Percentiles rank a stretch among this genome's conserved stretches.
phyloP scores from a whole-genome alignment of 1,140 invertebrate species.

The Drosophila erecta region DNA sequence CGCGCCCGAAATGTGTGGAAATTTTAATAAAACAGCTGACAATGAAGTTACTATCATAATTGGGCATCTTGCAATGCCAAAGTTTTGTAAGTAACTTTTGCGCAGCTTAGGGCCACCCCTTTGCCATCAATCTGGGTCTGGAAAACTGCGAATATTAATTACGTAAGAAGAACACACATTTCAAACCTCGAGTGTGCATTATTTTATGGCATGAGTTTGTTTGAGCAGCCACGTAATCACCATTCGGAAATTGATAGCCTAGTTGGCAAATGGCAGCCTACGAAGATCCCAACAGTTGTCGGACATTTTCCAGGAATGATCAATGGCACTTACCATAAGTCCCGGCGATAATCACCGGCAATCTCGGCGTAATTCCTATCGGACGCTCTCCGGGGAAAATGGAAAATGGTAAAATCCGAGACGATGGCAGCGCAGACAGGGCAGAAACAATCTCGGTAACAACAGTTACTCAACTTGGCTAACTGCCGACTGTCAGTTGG shows the following conservation, averaged over 20 bases:
- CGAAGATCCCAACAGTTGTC: slow-evolving; percentile 22
- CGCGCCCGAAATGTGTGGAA: background rate
- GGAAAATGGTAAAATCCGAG: slow-evolving; percentile 2
- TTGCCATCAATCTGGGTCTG: no score
- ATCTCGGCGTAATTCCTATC: slow-evolving; percentile 38
- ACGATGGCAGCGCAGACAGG: slow-evolving; percentile 3
- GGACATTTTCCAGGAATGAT: slow-evolving; percentile 32
- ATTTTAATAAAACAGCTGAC: no score
- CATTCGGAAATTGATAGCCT: slow-evolving; percentile 1
- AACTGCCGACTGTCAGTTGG: slow-evolving; percentile 45
- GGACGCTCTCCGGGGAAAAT: slow-evolving; percentile 16
- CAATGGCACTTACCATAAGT: slow-evolving; percentile 29
- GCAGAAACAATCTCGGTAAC: slow-evolving; percentile 48
- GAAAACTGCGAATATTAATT: no score
- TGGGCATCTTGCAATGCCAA: no score
- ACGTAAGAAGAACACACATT: no score
- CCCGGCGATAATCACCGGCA: slow-evolving; percentile 40
- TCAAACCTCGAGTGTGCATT: no score
- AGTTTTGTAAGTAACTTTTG: no score
- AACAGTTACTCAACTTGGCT: slow-evolving; percentile 61
- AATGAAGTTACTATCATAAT: background rate
- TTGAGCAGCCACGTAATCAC: background rate
- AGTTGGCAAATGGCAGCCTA: background rate
- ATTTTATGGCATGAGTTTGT: background rate
- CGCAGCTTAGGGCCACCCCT: no score